These are phyloP conservation scores for Pteropus alecto DNA, from an alignment of 2,113 vertebrate species.

Conservation along the genomic window DNA sequence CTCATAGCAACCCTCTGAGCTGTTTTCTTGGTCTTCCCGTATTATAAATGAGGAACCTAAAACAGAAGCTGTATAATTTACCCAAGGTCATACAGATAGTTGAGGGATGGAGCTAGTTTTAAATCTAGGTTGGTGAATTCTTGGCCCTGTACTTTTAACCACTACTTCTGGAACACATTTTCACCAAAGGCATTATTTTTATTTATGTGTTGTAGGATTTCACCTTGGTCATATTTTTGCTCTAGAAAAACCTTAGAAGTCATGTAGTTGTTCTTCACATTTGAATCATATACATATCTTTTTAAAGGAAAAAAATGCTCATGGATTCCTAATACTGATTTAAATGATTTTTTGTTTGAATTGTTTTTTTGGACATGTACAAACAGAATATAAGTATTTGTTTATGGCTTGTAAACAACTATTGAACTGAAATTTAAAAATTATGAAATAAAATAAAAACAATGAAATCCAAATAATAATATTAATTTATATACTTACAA, in stretches of 20 bases:
- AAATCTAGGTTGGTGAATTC: background rate
- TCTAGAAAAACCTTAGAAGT: background rate
- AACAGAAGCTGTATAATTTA: background rate
- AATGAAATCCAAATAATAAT: background rate
- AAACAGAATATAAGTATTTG: background rate
- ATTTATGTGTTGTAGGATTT: background rate
- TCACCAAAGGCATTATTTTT: conserved; percentile 26
- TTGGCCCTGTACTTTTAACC: background rate
- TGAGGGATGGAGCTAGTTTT: background rate
- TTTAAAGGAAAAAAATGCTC: background rate
- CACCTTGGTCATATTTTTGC: background rate
- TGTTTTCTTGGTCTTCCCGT: background rate
- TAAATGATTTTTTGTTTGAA: background rate
- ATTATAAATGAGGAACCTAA: background rate
- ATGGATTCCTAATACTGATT: conserved; percentile 8
- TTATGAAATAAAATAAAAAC: background rate
- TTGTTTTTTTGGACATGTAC: background rate
- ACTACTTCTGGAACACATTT: background rate
- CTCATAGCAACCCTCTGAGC: background rate
- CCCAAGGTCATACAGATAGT: background rate
- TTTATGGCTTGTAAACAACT: background rate
- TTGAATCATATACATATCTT: background rate
- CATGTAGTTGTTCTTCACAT: background rate
- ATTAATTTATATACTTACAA: background rate
- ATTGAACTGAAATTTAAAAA: background rate